Base-by-base conservation (phyloP, 1,140 invertebrate species). In the Holcopasites calliopsidis region DNA sequence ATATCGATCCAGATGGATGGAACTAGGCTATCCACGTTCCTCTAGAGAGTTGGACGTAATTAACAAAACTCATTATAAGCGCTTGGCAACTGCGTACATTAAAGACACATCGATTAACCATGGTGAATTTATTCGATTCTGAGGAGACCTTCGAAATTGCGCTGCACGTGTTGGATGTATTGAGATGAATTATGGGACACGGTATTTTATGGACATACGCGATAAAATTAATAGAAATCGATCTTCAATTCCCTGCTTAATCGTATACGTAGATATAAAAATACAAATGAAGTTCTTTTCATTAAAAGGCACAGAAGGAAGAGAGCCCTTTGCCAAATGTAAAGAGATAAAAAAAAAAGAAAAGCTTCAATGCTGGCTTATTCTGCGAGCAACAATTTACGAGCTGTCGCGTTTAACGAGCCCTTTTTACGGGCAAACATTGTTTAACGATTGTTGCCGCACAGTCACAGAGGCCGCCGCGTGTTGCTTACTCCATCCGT, bases 41-140 rank as follows among this genome's bases (percentile, higher is more conserved):
- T 62, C 61, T 18, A 26, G 64, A 55, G 75, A 33, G 18, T 26
- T 52, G 44, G 54, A 44, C 66, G 83, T 86, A 87, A 87, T 87
- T 87, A 86, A 87, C 84, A 76, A 87, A 85, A 87, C 84, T 87
- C 84, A 87, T 87, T 87, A 87, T 79, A 82, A 86, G 76, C 80
- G 69, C 57, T 76, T 35, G 69, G 68, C 11, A 58, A 52, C 26
- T 58, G 5, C 4, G 16, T n/a, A 11, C 21, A 54, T 38, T 44
- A 61, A 33, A 28, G 42, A 42, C 6, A 68, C 68, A 47, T 44
- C 21, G 72, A 50, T 65, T 75, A n/a, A 38, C 54, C 50, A 16
- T 33, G 21, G 35, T 35, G 40, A 57, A 21, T 28, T 35, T 40
- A 66, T 74, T 68, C 23, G 18, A 38, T 58, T 50, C 54, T 8